A percentile compares a stretch with the other conserved stretches of the same genome.
These are phyloP conservation scores for Phyllotis vaccarum DNA, from an alignment of 2,797 vertebrate genomes.

Conservation along the genomic window DNA sequence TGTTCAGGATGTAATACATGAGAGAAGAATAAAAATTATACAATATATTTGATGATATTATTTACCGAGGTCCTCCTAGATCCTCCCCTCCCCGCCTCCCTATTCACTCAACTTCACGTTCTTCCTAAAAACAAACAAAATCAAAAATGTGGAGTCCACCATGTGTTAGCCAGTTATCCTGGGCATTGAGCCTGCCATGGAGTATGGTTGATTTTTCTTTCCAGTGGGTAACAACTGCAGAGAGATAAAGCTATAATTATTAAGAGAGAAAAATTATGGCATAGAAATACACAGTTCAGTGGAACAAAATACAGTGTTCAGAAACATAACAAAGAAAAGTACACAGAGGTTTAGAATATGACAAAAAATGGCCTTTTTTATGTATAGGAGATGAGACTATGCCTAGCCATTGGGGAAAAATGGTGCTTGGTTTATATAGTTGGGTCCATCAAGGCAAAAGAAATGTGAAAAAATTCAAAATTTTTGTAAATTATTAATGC, in stretches of 20 bases:
- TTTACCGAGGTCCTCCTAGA: background rate
- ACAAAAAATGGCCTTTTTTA: slow-evolving; percentile 7
- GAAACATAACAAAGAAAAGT: slow-evolving; percentile 57
- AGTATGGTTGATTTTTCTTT: background rate
- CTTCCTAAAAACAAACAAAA: background rate
- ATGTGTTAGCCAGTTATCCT: background rate
- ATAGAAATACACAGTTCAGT: background rate
- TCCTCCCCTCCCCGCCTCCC: too few species aligned
- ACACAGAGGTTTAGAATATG: slow-evolving; percentile 6
- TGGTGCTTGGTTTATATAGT: background rate
- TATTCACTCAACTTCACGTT: background rate
- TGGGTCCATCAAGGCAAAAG: background rate
- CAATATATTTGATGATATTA: background rate
- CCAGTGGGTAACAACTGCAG: background rate
- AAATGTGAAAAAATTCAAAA: background rate
- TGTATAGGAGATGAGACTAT: background rate
- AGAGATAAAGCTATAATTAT: background rate
- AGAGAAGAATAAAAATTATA: background rate
- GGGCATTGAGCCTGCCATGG: background rate
- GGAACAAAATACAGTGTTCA: background rate
- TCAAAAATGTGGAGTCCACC: too few species aligned
- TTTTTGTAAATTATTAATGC: background rate
- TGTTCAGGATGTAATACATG: background rate
- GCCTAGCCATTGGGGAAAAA: background rate
- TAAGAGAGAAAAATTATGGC: background rate